These are phyloP conservation scores for Sparus aurata DNA, from an alignment of 2,797 vertebrate species.

Conservation along the genomic window DNA sequence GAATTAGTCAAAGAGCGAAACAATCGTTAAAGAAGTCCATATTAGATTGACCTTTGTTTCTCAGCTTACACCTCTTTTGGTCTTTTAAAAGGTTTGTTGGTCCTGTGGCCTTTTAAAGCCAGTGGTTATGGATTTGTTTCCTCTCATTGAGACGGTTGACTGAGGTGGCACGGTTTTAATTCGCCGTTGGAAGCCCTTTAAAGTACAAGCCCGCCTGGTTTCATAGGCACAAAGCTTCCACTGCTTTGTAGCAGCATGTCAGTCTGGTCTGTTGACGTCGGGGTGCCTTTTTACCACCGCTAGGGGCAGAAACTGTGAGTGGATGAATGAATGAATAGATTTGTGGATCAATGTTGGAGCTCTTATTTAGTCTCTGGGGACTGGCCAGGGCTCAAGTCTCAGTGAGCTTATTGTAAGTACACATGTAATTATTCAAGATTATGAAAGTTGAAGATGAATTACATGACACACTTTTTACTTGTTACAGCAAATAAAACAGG, in stretches of 20 bases:
- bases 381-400: background rate
- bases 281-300: background rate
- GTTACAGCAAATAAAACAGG: background rate
- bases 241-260: constrained; percentile 26
- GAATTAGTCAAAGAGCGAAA: constrained; percentile 82
- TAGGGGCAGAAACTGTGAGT: constrained; percentile 7
- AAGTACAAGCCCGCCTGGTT: constrained; percentile 43
- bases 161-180: constrained; percentile 63
- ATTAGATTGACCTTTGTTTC: constrained; percentile 86
- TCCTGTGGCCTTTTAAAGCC: constrained; percentile 83
- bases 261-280: constrained; percentile 2
- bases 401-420: background rate
- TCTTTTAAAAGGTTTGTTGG: constrained; percentile 85
- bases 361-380: background rate
- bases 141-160: constrained; percentile 68
- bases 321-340: background rate
- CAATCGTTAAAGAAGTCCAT: constrained; percentile 84
- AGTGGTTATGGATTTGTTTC: constrained; percentile 84
- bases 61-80: constrained; percentile 80
- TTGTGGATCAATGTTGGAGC: background rate
- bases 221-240: constrained; percentile 55
- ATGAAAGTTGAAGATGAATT: background rate
- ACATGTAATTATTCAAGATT: background rate
- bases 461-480: background rate
- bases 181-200: constrained; percentile 60